Conservation (phyloP, 2,797 vertebrate genomes). For the Peromyscus aztecus region DNA sequence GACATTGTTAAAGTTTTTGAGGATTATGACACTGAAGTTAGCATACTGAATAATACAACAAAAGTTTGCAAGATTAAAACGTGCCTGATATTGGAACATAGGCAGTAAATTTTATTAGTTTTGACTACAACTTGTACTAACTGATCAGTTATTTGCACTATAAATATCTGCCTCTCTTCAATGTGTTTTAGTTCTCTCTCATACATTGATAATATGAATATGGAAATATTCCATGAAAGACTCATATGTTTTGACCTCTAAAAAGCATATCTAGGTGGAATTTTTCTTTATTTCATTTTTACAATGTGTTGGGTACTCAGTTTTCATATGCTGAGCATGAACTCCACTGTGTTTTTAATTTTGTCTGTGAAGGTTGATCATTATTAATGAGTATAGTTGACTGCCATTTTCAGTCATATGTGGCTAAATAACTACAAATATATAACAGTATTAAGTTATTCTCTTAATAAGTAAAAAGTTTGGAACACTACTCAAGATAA, state of each 20-base stretch:
- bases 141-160: slow-evolving; percentile 72
- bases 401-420: not conserved
- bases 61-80: not conserved
- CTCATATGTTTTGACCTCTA: slow-evolving; percentile 5
- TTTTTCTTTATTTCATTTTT: slow-evolving; percentile 63
- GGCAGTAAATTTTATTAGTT: slow-evolving; percentile 72
- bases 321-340: slow-evolving; percentile 42
- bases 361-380: slow-evolving; percentile 45
- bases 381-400: slow-evolving; percentile 43
- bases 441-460: slow-evolving; percentile 3
- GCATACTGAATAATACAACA: not conserved
- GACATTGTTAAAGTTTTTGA: not conserved
- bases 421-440: not conserved
- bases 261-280: slow-evolving; percentile 29
- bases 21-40: not conserved
- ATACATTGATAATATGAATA: not conserved
- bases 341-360: not conserved
- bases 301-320: not conserved
- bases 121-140: slow-evolving; percentile 62
- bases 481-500: not conserved
- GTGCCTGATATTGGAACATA: not conserved
- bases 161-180: slow-evolving; percentile 74
- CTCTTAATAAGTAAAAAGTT: not conserved
- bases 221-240: slow-evolving; percentile 24
- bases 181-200: not conserved